Evolutionary conservation across 2,113 vertebrate species (phyloP).

Genomic region (Rafetus swinhoei): DNA sequence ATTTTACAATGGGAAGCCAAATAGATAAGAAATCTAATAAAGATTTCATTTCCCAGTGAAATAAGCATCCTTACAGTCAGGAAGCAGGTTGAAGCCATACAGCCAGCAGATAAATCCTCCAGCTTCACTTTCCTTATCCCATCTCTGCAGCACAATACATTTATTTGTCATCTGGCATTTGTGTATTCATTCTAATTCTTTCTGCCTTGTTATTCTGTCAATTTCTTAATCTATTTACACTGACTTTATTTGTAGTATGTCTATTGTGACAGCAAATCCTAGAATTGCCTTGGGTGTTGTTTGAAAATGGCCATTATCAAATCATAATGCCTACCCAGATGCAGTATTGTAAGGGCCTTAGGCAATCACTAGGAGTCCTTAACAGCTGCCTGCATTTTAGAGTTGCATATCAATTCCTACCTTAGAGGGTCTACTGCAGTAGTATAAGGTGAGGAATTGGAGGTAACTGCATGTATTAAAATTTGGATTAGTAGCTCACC

Average conservation of each 20-base stretch:
- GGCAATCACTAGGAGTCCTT: slow-evolving; percentile 57
- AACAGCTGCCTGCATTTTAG: slow-evolving; percentile 69
- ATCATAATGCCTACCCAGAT: slow-evolving; percentile 70
- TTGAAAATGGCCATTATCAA: slow-evolving; percentile 77
- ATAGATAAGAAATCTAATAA: slow-evolving; percentile 55
- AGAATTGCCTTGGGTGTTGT: slow-evolving; percentile 77
- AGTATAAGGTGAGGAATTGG: slow-evolving; percentile 41
- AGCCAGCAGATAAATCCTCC: slow-evolving; percentile 51
- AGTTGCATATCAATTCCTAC: slow-evolving; percentile 60
- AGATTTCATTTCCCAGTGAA: slow-evolving; percentile 44
- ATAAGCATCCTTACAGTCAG: background rate
- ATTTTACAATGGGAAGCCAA: slow-evolving; percentile 34
- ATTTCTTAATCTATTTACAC: slow-evolving; percentile 79
- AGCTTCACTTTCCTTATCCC: slow-evolving; percentile 6
- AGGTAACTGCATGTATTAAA: background rate
- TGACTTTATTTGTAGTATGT: slow-evolving; percentile 78
- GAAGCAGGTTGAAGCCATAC: slow-evolving; percentile 41
- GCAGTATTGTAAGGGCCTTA: slow-evolving; percentile 61
- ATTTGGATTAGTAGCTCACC: slow-evolving; percentile 46
- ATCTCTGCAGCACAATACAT: background rate
- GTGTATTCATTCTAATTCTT: slow-evolving; percentile 71
- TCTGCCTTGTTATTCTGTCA: slow-evolving; percentile 78
- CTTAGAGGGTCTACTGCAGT: slow-evolving; percentile 39
- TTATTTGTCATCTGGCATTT: slow-evolving; percentile 61
- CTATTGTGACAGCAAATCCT: slow-evolving; percentile 76